Evolutionary conservation across 2,888 invertebrate species (phyloP).

Genomic region (Rhagophthalmus giganteus): DNA sequence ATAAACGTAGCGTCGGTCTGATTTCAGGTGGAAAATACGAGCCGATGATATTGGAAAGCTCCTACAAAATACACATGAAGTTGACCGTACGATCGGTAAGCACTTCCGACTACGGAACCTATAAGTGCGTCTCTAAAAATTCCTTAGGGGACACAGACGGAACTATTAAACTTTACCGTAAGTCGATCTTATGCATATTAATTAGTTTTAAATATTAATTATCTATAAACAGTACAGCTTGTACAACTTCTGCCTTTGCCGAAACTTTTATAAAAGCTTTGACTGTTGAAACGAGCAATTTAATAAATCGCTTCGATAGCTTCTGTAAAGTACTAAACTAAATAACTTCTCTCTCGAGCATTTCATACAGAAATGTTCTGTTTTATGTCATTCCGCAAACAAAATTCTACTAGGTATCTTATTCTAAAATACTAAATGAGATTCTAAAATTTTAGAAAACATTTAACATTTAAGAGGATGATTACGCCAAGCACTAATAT

Average conservation of each 20-base stretch:
- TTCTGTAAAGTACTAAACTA: constrained; percentile 27
- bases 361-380: no score
- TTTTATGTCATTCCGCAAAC: no score
- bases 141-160: constrained; percentile 83
- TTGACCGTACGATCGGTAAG: constrained; percentile 71
- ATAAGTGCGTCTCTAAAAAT: constrained; percentile 83
- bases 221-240: constrained; percentile 13
- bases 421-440: no score
- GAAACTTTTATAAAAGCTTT: constrained; percentile 28
- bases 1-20: no score
- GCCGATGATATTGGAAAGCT: constrained; percentile 71
- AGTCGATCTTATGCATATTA: constrained; percentile 53
- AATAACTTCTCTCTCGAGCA: constrained; percentile 25
- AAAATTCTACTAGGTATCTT: no score
- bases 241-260: constrained; percentile 15
- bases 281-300: constrained; percentile 30
- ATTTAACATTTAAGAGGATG: no score
- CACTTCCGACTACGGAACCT: constrained; percentile 72
- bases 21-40: constrained; percentile 67
- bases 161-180: constrained; percentile 79
- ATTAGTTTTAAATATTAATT: constrained; percentile 19
- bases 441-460: no score
- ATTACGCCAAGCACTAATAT: no score
- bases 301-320: constrained; percentile 29
- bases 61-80: constrained; percentile 77